A percentile compares a stretch with the other conserved stretches of the same genome.
phyloP scores from a whole-genome alignment of 37 sponge, comb jelly and placozoan genomes.

The Oscarella lobularis region DNA sequence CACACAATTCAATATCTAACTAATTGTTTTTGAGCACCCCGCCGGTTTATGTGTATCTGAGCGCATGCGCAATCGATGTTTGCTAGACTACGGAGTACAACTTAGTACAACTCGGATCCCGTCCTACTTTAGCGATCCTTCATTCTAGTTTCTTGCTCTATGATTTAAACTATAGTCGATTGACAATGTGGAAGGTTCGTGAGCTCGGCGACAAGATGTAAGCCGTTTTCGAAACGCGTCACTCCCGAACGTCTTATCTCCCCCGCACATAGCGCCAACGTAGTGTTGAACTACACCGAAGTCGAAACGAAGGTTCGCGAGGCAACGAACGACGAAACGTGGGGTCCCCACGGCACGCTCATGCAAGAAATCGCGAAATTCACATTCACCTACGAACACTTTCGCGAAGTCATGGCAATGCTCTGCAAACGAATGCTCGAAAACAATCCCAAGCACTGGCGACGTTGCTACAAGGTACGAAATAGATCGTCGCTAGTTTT shows the following conservation, averaged over 20 bases:
- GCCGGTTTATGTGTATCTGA: too few relatives aligned
- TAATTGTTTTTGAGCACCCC: too few relatives aligned
- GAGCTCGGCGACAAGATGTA: constrained; percentile 26
- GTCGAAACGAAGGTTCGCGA: constrained; percentile 94
- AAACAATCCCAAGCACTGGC: constrained; percentile 77
- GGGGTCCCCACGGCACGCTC: constrained; percentile 90
- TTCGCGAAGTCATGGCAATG: constrained; percentile 97
- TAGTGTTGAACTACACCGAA: constrained; percentile 99
- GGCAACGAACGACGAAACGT: constrained; percentile 97
- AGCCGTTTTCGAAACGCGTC: background rate
- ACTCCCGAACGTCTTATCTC: too few relatives aligned
- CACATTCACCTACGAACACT: constrained; percentile 93
- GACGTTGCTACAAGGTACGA: constrained; percentile 90
- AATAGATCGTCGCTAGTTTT: background rate
- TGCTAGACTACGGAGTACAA: too few relatives aligned
- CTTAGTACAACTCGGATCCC: too few relatives aligned
- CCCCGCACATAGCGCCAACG: constrained; percentile 90
- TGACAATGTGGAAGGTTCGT: constrained; percentile 20
- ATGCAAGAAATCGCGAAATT: constrained; percentile 87
- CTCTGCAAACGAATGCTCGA: constrained; percentile 99
- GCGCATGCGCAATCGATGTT: too few relatives aligned
- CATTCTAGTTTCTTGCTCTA: too few relatives aligned
- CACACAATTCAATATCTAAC: too few relatives aligned
- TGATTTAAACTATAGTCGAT: too few relatives aligned
- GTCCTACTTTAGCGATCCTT: too few relatives aligned